A percentile compares a stretch with the other conserved stretches of the same genome.
phyloP scores from a whole-genome alignment of 2,888 invertebrate species.

The Thymelicus sylvestris region DNA sequence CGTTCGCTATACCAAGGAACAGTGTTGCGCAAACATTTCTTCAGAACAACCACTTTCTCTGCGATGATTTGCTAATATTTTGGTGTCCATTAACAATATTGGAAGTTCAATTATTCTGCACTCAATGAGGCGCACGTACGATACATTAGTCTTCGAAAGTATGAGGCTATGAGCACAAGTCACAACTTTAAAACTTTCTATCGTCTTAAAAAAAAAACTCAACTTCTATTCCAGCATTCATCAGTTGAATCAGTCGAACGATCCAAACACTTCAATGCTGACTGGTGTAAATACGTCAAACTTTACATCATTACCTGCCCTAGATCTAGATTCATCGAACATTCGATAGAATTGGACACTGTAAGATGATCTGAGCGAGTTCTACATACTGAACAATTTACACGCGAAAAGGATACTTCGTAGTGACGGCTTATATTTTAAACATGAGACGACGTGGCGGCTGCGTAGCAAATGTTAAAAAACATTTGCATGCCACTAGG shows the following conservation, averaged over 20 bases:
- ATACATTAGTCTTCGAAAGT: background rate
- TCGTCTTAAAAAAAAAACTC: background rate
- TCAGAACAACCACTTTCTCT: background rate
- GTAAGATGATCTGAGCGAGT: constrained; percentile 28
- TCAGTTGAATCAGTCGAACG: constrained; percentile 5
- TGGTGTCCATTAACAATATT: background rate
- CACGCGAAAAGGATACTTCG: constrained; percentile 20
- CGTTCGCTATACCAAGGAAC: background rate
- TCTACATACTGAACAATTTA: constrained; percentile 31
- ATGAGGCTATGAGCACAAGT: background rate
- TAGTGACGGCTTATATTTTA: constrained; percentile 15
- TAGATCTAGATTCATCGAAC: constrained; percentile 34
- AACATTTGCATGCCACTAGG: constrained; percentile 23
- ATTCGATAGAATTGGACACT: constrained; percentile 36
- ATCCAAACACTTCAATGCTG: constrained; percentile 19
- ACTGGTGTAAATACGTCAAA: constrained; percentile 23
- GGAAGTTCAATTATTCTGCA: background rate
- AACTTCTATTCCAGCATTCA: constrained; percentile 15
- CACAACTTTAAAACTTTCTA: background rate
- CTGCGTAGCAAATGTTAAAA: constrained; percentile 16
- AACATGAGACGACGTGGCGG: constrained; percentile 14
- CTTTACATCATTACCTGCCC: constrained; percentile 32
- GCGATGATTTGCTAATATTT: background rate
- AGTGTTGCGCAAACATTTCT: background rate
- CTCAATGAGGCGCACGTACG: background rate